These are phyloP conservation scores for Galago senegalensis DNA, from an alignment of 2,797 vertebrate species.

Conservation along the genomic window DNA sequence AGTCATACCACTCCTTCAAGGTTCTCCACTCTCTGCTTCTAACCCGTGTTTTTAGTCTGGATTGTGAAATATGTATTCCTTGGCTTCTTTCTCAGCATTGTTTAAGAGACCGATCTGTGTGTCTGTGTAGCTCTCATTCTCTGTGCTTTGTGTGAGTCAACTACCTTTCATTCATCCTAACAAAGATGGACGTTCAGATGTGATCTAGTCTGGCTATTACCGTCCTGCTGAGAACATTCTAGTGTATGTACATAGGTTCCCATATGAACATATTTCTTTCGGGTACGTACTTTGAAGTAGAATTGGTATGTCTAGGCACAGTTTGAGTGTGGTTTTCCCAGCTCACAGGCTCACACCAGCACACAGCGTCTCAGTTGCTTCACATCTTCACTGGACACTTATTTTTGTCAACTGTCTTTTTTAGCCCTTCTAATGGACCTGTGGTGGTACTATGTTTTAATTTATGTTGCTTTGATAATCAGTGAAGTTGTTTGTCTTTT, in stretches of 20 bases:
- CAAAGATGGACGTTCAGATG: not conserved
- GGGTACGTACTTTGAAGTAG: too few relatives aligned
- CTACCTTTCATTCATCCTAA: not conserved
- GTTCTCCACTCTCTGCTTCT: not conserved
- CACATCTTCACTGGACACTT: not conserved
- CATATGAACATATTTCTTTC: rapidly evolving
- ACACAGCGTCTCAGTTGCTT: not conserved
- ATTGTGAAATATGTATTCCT: not conserved
- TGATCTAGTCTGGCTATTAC: not conserved
- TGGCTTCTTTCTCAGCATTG: not conserved
- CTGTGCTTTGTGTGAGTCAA: not conserved
- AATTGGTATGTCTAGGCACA: not conserved
- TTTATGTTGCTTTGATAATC: not conserved
- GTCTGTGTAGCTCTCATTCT: not conserved
- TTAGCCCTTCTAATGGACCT: not conserved
- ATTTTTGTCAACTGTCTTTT: not conserved
- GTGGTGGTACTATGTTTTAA: not conserved
- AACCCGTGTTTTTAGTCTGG: not conserved
- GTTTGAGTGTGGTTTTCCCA: not conserved
- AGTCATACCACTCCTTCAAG: not conserved
- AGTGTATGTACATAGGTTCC: not conserved
- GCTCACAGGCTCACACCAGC: not conserved
- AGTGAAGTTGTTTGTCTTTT: not conserved
- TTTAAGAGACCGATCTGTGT: too few relatives aligned
- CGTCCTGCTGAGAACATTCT: not conserved